Conservation (phyloP, 1,140 invertebrate genomes). For the Glossosoma conforme region DNA sequence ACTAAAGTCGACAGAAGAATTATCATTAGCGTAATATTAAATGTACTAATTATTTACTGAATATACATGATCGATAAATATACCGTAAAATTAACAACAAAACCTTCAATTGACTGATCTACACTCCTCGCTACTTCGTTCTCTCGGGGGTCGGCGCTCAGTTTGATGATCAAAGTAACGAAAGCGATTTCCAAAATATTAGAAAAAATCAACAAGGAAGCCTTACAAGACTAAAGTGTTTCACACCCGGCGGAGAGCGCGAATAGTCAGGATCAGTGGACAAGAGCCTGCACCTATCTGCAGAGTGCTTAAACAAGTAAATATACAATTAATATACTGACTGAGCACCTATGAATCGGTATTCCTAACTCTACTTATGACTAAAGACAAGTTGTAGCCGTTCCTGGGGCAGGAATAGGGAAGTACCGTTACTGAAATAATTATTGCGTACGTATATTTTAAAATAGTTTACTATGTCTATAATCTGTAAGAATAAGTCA, state of each 20-base stretch:
- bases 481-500: too few species aligned
- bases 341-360: slow-evolving; percentile 1
- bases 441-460: too few species aligned
- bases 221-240: too few species aligned
- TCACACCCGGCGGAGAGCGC: too few species aligned
- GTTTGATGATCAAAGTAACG: too few species aligned
- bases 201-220: slow-evolving; percentile 8
- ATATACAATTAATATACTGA: background rate
- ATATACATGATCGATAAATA: slow-evolving; percentile 7
- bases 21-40: background rate
- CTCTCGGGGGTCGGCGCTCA: background rate
- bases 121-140: background rate
- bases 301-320: background rate
- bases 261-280: background rate
- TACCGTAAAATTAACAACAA: slow-evolving; percentile 5
- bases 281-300: background rate
- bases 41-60: slow-evolving; percentile 10
- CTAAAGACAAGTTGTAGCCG: background rate
- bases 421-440: too few species aligned
- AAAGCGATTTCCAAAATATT: slow-evolving; percentile 4
- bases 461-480: too few species aligned
- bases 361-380: slow-evolving; percentile 1
- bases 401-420: too few species aligned
- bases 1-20: slow-evolving; percentile 1
- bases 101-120: background rate